Percentiles rank a stretch among this genome's conserved stretches.
These are phyloP conservation scores for Micromussa lordhowensis DNA, from an alignment of 92 coral and sea anemone species.

Conservation along the genomic window DNA sequence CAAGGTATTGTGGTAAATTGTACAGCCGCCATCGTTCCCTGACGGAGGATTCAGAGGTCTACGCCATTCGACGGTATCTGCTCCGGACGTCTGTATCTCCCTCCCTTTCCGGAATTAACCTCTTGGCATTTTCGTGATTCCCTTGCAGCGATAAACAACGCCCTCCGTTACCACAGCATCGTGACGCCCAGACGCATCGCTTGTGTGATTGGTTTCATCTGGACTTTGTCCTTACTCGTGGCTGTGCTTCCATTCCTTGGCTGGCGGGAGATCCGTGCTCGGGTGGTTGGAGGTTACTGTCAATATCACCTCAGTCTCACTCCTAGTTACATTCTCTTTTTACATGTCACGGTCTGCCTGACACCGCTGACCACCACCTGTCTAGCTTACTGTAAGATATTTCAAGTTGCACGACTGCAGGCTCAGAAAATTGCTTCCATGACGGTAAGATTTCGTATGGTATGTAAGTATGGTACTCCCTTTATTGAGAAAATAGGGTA, in stretches of 20 bases:
- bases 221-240: constrained; percentile 72
- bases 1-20: too few species aligned
- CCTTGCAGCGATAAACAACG: constrained; percentile 73
- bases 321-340: constrained; percentile 73
- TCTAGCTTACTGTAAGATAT: constrained; percentile 79
- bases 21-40: too few species aligned
- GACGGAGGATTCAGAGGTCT: too few species aligned
- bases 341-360: constrained; percentile 77
- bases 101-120: neutral
- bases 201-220: constrained; percentile 60
- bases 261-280: constrained; percentile 78
- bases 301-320: constrained; percentile 86
- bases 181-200: constrained; percentile 71
- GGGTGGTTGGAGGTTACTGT: constrained; percentile 77
- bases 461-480: neutral
- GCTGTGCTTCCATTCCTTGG: constrained; percentile 83
- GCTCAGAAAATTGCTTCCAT: constrained; percentile 76
- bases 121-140: neutral
- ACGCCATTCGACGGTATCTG: too few species aligned
- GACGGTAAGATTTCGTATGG: constrained; percentile 64
- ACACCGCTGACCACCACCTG: constrained; percentile 82
- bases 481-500: too few species aligned
- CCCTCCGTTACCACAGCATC: constrained; percentile 77
- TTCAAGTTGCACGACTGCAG: constrained; percentile 80
- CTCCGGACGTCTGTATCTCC: neutral